A percentile compares a stretch with the other conserved stretches of the same genome.
Conservation (phyloP, 2,888 invertebrate genomes). For the Andrena marginata region DNA sequence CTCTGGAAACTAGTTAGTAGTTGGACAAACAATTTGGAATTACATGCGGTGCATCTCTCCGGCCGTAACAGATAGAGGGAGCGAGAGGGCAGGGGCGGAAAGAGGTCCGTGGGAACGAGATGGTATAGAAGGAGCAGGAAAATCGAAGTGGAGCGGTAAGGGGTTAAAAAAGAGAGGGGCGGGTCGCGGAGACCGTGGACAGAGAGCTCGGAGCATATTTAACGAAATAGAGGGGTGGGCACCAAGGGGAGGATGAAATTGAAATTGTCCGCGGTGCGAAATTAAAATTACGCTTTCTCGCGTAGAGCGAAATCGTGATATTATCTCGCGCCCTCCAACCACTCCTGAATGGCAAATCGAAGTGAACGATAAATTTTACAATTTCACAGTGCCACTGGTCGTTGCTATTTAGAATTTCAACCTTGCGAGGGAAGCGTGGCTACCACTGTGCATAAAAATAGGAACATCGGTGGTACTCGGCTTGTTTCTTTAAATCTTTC, state of each 20-base stretch:
- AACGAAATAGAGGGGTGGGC: conserved; percentile 20
- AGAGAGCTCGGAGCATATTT: conserved; percentile 47
- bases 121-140: conserved; percentile 11
- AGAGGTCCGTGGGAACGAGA: background rate
- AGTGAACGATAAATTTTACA: too few relatives aligned
- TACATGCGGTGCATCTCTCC: conserved; percentile 69
- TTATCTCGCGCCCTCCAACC: conserved; percentile 5
- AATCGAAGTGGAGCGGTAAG: conserved; percentile 14
- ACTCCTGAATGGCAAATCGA: too few relatives aligned
- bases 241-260: conserved; percentile 49
- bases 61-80: conserved; percentile 44
- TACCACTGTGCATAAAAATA: too few relatives aligned
- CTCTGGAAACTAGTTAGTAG: conserved; percentile 78
- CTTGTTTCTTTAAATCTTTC: too few relatives aligned
- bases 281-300: conserved; percentile 59
- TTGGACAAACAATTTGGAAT: conserved; percentile 80
- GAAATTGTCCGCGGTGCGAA: conserved; percentile 47
- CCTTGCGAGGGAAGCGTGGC: too few relatives aligned
- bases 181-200: background rate
- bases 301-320: conserved; percentile 9
- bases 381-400: too few relatives aligned
- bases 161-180: conserved; percentile 25
- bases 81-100: background rate
- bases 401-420: too few relatives aligned
- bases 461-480: too few relatives aligned